A percentile compares a stretch with the other conserved stretches of the same genome.
Evolutionary conservation across 2,888 invertebrate species (phyloP).

Genomic region (Drosophila nr. perissopoda): DNA sequence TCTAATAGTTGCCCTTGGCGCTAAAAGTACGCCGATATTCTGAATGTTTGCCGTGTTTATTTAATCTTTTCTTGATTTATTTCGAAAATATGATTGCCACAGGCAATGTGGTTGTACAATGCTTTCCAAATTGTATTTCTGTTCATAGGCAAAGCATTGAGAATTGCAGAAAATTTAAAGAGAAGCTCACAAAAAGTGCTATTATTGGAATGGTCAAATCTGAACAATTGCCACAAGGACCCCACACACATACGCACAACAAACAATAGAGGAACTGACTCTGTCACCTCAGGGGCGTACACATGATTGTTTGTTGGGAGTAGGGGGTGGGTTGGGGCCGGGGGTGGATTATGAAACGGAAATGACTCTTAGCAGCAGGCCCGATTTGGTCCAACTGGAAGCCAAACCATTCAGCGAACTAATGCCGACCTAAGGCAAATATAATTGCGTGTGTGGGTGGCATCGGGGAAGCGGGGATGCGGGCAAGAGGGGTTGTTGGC

Average conservation of each 20-base stretch:
- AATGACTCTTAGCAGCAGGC: conserved; percentile 75
- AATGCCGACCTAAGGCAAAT: conserved; percentile 81
- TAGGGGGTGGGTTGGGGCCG: neutral
- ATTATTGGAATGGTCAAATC: conserved; percentile 44
- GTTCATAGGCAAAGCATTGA: neutral
- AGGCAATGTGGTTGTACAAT: neutral
- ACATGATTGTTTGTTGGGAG: conserved; percentile 5
- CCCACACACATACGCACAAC: conserved; percentile 61
- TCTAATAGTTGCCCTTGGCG: neutral
- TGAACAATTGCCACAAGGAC: conserved; percentile 63
- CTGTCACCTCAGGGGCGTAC: conserved; percentile 53
- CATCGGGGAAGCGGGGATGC: neutral
- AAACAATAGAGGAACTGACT: conserved; percentile 60
- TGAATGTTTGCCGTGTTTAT: neutral
- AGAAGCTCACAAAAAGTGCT: neutral
- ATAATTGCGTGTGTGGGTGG: conserved; percentile 68
- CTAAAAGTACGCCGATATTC: neutral
- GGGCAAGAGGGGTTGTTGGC: neutral
- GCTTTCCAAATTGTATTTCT: neutral
- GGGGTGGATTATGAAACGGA: conserved; percentile 59
- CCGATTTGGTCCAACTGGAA: conserved; percentile 37
- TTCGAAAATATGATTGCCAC: neutral
- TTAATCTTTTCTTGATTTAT: neutral
- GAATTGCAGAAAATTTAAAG: neutral
- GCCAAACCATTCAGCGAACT: conserved; percentile 70